Conservation (phyloP, 2,113 vertebrate species). For the Otus sunia region DNA sequence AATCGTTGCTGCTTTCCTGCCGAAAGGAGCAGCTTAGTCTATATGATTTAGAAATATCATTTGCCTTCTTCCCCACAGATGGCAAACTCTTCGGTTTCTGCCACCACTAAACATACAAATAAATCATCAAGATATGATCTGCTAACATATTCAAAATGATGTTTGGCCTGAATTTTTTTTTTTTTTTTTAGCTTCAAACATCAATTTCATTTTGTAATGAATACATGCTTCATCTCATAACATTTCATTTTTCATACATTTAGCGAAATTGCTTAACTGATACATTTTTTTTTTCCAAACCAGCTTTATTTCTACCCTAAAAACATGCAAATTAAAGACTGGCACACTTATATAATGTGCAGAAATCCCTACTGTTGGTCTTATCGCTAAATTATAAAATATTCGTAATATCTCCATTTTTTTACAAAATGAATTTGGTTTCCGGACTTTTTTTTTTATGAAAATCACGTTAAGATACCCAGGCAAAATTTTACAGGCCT, state of each 20-base stretch:
- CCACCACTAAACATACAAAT: slow-evolving; percentile 39
- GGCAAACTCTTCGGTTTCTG: slow-evolving; percentile 33
- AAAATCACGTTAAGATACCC: neutral
- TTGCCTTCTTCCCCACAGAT: slow-evolving; percentile 16
- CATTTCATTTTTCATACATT: slow-evolving; percentile 57
- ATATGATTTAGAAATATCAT: neutral
- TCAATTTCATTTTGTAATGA: slow-evolving; percentile 54
- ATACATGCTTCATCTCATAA: slow-evolving; percentile 39
- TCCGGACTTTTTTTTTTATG: neutral
- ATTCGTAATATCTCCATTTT: neutral
- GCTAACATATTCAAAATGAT: slow-evolving; percentile 55
- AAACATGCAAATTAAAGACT: slow-evolving; percentile 8
- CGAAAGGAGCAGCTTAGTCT: neutral
- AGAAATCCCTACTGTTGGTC: slow-evolving; percentile 9
- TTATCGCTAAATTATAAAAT: neutral
- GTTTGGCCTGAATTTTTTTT: slow-evolving; percentile 18
- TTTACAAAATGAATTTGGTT: neutral
- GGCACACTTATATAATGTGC: neutral
- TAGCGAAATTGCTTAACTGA: slow-evolving; percentile 50
- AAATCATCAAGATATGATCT: slow-evolving; percentile 56
- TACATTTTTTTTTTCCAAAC: neutral
- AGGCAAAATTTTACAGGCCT: neutral
- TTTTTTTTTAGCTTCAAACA: slow-evolving; percentile 58
- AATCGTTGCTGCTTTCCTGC: neutral
- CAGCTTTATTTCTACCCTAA: slow-evolving; percentile 14